phyloP scores from a whole-genome alignment of 2,113 vertebrate species.

The Eulemur rufifrons region DNA sequence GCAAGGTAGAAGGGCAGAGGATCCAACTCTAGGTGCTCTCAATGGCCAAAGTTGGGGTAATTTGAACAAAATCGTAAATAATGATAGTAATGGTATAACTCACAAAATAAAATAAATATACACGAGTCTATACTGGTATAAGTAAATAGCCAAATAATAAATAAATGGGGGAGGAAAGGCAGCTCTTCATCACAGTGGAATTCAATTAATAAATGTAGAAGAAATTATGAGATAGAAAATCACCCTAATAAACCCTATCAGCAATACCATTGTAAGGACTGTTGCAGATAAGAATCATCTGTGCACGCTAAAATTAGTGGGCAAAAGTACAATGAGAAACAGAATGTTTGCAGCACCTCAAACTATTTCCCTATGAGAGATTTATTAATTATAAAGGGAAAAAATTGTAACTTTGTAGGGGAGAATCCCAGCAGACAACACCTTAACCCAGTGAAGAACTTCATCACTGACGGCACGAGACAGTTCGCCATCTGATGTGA shows the following conservation, averaged over 20 bases:
- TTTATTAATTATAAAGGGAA: not conserved
- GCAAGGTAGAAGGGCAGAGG: not conserved
- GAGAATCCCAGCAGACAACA: not conserved
- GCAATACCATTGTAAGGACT: not conserved
- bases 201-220: not conserved
- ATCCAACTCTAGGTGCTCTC: not conserved
- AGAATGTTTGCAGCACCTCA: not conserved
- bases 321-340: not conserved
- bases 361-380: not conserved
- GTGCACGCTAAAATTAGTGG: not conserved
- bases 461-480: not conserved
- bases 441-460: not conserved
- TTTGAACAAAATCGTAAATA: not conserved
- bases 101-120: not conserved
- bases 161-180: not conserved
- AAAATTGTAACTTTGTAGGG: not conserved
- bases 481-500: not conserved
- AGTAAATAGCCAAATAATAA: not conserved
- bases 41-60: not conserved
- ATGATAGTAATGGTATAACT: not conserved
- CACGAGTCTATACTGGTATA: not conserved
- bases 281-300: not conserved
- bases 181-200: not conserved
- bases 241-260: rapidly evolving
- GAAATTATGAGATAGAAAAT: not conserved